Evolutionary conservation across 2,888 invertebrate genomes (phyloP), one percentile per base, ranked within the genome.

Genomic region (Nyleta sp.): DNA sequence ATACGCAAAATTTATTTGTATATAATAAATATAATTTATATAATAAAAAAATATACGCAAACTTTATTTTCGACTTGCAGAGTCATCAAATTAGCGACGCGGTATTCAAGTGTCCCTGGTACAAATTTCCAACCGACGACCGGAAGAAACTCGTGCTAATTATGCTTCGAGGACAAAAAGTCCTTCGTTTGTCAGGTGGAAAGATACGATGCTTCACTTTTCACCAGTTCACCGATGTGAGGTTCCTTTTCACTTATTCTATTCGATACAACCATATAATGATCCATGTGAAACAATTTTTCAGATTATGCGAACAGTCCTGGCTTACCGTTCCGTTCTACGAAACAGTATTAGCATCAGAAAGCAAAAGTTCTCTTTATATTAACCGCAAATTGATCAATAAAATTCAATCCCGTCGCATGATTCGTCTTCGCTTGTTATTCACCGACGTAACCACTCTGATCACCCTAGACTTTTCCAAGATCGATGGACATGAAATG

Each of bases 191-290:
- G 13, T 53, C 52, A 44, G 65, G 53, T 22, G 65, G 65, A 33
- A 65, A 44, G 31, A 52, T 64, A 15, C 22, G 64, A 50, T 28
- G 10, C 15, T 64, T 52, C 40, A 22, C 5, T 22, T 52, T 64
- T 8, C 50, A 40, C 18, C 50, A 64, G 10, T 64, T 64, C 28
- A 64, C 64, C 2, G 64, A 64, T 40, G 64, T 64, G 50, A 44
- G 18, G n/a, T n/a, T n/a, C n/a, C n/a, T n/a, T n/a, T 15, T 18
- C 4, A 17, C 44, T 17, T 7, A 17, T 11, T 44, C 11, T 18
- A 44, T 44, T 44, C 3, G 3, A 44, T 15, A 17, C 2, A 44
- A 4, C 17, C 15, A 17, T 10, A 46, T 11, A n/a, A 20, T 24
- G 11, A 35, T 35, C 3, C 35, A 35, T 7, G 7, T 35, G 5